Percentiles rank a stretch among this genome's conserved stretches.
phyloP scores from a whole-genome alignment of 2,797 vertebrate species.

The Takifugu ocellatus region DNA sequence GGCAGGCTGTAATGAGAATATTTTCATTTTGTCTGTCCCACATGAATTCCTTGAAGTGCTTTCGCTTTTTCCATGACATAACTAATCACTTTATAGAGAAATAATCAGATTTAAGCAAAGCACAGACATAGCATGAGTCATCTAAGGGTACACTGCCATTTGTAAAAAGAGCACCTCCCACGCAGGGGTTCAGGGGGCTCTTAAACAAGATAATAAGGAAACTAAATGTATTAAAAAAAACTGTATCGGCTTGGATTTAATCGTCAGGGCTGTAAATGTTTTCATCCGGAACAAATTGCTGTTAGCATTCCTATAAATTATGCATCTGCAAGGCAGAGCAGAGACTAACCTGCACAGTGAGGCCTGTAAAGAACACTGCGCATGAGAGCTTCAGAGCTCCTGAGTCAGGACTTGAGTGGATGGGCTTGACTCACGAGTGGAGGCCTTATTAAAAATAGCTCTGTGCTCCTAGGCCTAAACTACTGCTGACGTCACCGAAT shows the following conservation, averaged over 20 bases:
- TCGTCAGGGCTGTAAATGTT: conserved; percentile 4
- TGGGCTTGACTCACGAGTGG: conserved; percentile 17
- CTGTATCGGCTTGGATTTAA: conserved; percentile 16
- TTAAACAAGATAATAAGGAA: neutral
- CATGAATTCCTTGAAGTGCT: conserved; percentile 18
- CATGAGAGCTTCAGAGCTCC: conserved; percentile 23
- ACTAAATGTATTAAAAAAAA: conserved; percentile 22
- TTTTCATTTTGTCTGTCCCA: conserved; percentile 11
- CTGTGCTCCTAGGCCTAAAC: conserved; percentile 32
- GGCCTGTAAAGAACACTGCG: neutral
- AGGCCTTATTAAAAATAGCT: conserved; percentile 49
- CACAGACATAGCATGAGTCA: conserved; percentile 30
- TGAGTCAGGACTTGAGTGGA: conserved; percentile 18
- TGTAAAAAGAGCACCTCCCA: conserved; percentile 1
- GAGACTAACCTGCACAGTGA: neutral
- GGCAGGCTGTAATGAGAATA: neutral
- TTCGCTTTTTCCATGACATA: conserved; percentile 17
- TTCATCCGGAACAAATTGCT: conserved; percentile 27
- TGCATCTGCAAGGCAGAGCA: conserved; percentile 20
- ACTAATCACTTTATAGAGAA: conserved; percentile 27
- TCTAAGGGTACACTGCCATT: conserved; percentile 4
- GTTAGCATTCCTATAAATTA: conserved; percentile 43
- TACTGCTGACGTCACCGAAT: conserved; percentile 53
- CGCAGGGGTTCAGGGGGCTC: conserved; percentile 21
- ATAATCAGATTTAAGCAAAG: conserved; percentile 33